Percentiles rank a stretch among this genome's conserved stretches.
Conservation (phyloP, 2,797 vertebrate genomes). For the Poeciliopsis gracilis region DNA sequence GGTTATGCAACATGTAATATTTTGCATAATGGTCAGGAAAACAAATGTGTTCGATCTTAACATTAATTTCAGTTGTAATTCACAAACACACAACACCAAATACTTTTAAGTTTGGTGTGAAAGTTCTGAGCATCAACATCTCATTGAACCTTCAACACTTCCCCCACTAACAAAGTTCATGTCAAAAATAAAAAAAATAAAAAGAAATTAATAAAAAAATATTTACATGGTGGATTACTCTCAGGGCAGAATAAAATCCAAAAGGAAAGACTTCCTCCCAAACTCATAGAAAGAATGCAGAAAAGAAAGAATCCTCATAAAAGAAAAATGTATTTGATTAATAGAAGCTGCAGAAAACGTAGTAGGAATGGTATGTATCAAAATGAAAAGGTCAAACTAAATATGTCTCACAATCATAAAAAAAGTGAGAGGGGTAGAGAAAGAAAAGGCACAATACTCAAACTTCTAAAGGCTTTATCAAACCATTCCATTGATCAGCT, state of each 20-base stretch:
- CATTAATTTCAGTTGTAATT: not conserved
- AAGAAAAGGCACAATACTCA: not conserved
- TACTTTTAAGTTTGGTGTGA: not conserved
- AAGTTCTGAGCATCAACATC: not conserved
- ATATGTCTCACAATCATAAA: not conserved
- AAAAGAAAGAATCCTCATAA: not conserved
- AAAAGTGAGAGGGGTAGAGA: not conserved
- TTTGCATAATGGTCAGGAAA: not conserved
- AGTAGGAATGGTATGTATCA: not conserved
- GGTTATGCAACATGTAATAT: not conserved
- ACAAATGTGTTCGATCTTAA: not conserved
- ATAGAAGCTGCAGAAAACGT: not conserved
- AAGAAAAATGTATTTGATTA: not conserved
- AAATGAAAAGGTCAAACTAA: not conserved
- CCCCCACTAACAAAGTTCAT: not conserved
- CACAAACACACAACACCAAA: not conserved
- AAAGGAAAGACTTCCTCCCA: not conserved
- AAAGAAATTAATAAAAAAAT: too few species aligned
- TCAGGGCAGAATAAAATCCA: not conserved
- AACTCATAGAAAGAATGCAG: not conserved
- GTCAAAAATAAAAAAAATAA: not conserved
- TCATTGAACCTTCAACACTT: not conserved
- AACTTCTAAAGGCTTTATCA: not conserved
- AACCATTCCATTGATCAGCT: not conserved
- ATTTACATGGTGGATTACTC: not conserved